Evolutionary conservation across 2,113 vertebrate genomes (phyloP), one percentile per base, ranked within the genome.

Genomic region (Strigops habroptila): DNA sequence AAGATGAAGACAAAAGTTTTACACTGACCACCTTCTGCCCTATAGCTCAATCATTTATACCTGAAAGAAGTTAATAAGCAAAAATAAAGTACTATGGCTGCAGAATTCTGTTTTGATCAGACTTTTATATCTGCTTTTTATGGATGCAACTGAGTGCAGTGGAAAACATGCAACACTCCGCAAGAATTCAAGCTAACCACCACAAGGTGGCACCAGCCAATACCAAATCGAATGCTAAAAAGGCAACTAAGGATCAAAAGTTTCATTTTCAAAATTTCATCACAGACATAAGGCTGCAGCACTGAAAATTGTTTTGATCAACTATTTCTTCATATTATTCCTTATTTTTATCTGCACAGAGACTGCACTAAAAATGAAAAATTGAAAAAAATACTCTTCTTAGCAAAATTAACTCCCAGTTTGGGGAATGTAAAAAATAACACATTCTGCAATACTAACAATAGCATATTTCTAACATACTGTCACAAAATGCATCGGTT

Each of bases 201-300:
- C 98, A 97, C 97, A 88, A 97, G 97, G 75, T 98, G 98, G 97
- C 96, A 95, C 90, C 91, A 90, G 87, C 57, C 86, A 90, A 97
- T 94, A 69, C 75, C 62, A 79, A 88, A 97, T 96, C 94, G 76
- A 94, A 81, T 11, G 70, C 74, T 55, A 57, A 37, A 27, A 51
- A 39, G 10, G 23, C 16, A 7, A 78, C 3, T 0, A 18, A 89
- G 35, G 21, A 44, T 18, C 71, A 12, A 46, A 41, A 74, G 86
- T 44, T 91, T 24, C 75, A 15, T 52, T 82, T 63, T 16, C 63
- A 57, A 24, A 69, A 87, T 67, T 77, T 60, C 64, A 78, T 4
- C 39, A 55, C 41, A 82, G 13, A 63, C 48, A 49, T 37, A 80
- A 52, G 60, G 41, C 43, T 64, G 69, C 74, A 86, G 51, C 68